Percentiles rank a stretch among this genome's conserved stretches.
Conservation (phyloP, 2,888 invertebrate genomes). For the Eugnorisma glareosa region DNA sequence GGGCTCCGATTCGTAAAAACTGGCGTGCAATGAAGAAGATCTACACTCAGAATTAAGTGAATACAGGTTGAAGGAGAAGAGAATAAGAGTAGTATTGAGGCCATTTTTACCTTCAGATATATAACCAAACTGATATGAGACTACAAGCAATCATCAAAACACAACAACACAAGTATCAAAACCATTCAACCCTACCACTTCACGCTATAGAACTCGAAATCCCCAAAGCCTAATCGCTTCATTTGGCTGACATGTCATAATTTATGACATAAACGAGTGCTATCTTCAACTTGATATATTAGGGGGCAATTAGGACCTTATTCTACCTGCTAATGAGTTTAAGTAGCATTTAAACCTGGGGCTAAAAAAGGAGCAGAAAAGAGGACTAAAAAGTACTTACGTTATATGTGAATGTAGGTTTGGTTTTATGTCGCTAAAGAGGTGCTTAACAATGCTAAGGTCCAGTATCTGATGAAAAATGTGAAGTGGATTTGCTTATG, state of each 20-base stretch:
- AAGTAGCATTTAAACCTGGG: constrained; percentile 48
- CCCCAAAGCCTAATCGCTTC: constrained; percentile 85
- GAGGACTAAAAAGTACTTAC: constrained; percentile 7
- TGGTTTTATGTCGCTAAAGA: constrained; percentile 11
- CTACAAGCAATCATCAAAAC: background rate
- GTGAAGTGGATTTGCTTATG: background rate
- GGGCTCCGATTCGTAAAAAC: background rate
- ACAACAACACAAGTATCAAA: constrained; percentile 73
- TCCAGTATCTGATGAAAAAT: constrained; percentile 4
- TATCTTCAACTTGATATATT: constrained; percentile 66
- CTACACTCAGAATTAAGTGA: background rate
- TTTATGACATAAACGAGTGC: constrained; percentile 81
- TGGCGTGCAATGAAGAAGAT: background rate
- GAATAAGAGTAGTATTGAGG: background rate
- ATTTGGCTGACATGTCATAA: constrained; percentile 85
- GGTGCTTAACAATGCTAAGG: background rate
- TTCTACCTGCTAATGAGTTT: constrained; percentile 58
- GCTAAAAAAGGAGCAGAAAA: constrained; percentile 20
- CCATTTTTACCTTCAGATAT: background rate
- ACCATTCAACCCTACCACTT: constrained; percentile 40
- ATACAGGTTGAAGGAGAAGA: background rate
- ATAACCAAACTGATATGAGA: background rate
- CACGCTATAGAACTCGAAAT: constrained; percentile 73
- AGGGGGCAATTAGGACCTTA: constrained; percentile 42
- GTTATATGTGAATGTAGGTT: background rate